Evolutionary conservation across 2,113 vertebrate genomes (phyloP).

Genomic region (Nyctibius bracteatus): DNA sequence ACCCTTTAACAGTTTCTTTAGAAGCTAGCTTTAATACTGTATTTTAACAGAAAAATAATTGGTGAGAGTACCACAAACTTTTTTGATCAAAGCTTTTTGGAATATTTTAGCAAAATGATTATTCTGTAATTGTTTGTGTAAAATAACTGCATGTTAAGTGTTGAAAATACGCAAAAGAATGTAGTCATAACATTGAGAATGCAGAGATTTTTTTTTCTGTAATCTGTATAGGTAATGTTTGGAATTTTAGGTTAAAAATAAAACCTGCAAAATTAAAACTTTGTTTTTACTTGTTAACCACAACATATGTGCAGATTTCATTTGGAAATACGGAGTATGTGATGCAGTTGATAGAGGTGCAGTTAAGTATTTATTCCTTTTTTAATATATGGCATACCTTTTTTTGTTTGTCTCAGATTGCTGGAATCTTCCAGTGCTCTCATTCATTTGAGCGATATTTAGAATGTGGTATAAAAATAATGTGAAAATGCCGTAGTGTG

Average conservation of each 20-base stretch:
- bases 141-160: not conserved
- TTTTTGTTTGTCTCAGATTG: not conserved
- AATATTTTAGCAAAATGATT: not conserved
- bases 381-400: not conserved
- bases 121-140: not conserved
- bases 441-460: conserved; percentile 29
- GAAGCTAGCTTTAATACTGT: not conserved
- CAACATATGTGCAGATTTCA: not conserved
- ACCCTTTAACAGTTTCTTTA: not conserved
- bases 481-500: conserved; percentile 62
- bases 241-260: not conserved
- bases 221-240: not conserved
- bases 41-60: not conserved
- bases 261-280: not conserved
- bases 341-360: not conserved
- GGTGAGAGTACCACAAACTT: not conserved
- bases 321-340: not conserved
- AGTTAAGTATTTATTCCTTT: not conserved
- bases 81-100: not conserved
- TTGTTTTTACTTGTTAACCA: not conserved
- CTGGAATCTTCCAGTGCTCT: conserved; percentile 8
- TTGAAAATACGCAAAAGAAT: not conserved
- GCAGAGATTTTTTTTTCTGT: not conserved
- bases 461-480: conserved; percentile 55
- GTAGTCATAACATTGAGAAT: not conserved